These are phyloP conservation scores for Sphenopsis melanotis DNA, from an alignment of 2,797 vertebrate species.

Conservation along the genomic window DNA sequence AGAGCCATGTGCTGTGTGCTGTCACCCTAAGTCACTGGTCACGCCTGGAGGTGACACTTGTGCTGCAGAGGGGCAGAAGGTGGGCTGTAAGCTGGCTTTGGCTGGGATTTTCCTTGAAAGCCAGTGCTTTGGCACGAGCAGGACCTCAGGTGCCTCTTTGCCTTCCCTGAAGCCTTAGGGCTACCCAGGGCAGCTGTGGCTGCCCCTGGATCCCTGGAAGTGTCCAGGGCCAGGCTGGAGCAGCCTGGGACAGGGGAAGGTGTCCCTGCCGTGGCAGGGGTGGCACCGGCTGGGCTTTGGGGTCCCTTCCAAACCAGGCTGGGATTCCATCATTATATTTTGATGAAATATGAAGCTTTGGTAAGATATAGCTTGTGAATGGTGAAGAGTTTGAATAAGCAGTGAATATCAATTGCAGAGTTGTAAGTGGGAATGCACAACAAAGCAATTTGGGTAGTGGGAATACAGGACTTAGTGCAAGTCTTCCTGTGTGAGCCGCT, in stretches of 20 bases:
- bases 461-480: not conserved
- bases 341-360: not conserved
- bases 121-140: not conserved
- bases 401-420: not conserved
- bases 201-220: not conserved
- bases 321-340: not conserved
- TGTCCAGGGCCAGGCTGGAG: not conserved
- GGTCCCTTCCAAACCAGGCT: not conserved
- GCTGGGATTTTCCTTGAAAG: not conserved
- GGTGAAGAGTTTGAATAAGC: not conserved
- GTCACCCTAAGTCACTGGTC: fast-evolving
- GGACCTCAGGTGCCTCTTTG: not conserved
- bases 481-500: not conserved
- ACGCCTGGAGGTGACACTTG: not conserved
- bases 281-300: fast-evolving
- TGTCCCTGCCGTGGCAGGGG: not conserved
- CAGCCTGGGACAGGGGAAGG: not conserved
- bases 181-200: not conserved
- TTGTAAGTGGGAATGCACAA: not conserved
- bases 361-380: not conserved
- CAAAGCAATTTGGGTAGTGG: not conserved
- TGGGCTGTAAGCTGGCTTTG: not conserved
- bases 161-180: not conserved
- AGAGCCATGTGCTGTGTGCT: not conserved
- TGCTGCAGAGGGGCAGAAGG: not conserved